These are phyloP conservation scores for Heteromyza rotundicornis DNA, from an alignment of 2,888 invertebrate genomes.

Conservation along the genomic window DNA sequence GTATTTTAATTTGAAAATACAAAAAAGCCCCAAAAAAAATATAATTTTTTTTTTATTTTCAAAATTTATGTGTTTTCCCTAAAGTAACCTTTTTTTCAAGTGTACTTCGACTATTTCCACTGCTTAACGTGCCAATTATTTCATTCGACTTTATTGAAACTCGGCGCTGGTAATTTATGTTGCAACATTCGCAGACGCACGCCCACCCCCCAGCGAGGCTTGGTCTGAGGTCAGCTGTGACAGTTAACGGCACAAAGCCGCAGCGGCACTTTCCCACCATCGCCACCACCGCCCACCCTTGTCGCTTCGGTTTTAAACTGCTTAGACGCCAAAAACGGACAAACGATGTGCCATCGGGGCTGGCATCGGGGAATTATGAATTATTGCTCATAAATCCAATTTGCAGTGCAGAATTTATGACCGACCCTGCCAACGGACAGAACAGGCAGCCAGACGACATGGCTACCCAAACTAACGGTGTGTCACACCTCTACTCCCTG, in stretches of 20 bases:
- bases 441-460: too few species aligned
- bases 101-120: slow-evolving; percentile 10
- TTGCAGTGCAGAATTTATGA: slow-evolving; percentile 35
- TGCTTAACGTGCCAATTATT: slow-evolving; percentile 36
- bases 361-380: slow-evolving; percentile 32
- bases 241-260: slow-evolving; percentile 13
- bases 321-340: not conserved
- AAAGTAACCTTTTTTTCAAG: not conserved
- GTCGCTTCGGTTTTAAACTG: not conserved
- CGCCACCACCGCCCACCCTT: not conserved
- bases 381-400: slow-evolving; percentile 39
- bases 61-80: too few species aligned
- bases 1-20: too few species aligned
- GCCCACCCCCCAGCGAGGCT: not conserved
- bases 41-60: too few species aligned
- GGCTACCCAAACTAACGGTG: too few species aligned
- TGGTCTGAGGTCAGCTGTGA: not conserved
- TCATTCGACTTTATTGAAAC: slow-evolving; percentile 34
- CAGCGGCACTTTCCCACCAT: slow-evolving; percentile 3
- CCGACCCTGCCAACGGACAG: too few species aligned
- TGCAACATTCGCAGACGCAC: slow-evolving; percentile 2
- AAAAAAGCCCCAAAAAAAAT: too few species aligned
- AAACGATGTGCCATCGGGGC: slow-evolving; percentile 17
- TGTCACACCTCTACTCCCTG: too few species aligned
- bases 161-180: slow-evolving; percentile 22